Percentiles rank a stretch among this genome's conserved stretches.
Evolutionary conservation across 30 jellyfish, hydroid and myxozoan genomes (phyloP).

Genomic region (Cassiopea xamachana): DNA sequence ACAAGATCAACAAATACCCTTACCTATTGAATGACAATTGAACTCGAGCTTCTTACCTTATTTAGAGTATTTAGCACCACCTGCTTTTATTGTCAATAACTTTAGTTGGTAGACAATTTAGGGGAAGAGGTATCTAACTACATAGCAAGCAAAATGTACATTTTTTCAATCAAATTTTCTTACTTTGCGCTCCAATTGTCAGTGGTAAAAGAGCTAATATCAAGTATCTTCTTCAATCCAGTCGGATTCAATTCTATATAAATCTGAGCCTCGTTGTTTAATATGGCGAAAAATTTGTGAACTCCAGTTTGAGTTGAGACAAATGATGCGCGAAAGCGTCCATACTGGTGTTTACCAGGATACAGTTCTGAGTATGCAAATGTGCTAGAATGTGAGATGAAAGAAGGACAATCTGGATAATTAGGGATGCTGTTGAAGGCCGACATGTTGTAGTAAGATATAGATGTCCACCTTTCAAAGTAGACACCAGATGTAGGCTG

Average conservation of each 20-base stretch:
- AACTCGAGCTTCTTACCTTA: no score
- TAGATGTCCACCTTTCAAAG: conserved; percentile 2
- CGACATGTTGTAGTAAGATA: neutral
- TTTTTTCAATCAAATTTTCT: neutral
- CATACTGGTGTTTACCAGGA: neutral
- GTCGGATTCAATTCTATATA: neutral
- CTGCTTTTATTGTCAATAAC: no score
- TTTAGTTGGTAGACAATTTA: no score
- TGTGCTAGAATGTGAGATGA: neutral
- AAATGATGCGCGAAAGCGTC: conserved; percentile 9
- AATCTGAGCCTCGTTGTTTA: no score
- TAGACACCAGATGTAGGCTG: neutral
- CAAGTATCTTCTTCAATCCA: neutral
- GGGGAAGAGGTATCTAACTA: no score
- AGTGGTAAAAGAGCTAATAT: neutral
- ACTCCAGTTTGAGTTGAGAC: no score
- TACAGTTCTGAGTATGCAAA: neutral
- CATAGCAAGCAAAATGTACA: no score
- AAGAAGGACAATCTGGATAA: conserved; percentile 9
- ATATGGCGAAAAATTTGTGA: no score
- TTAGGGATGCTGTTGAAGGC: neutral
- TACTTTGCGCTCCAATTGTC: neutral
- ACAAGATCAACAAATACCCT: no score
- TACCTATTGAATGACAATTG: no score
- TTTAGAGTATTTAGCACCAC: no score